Evolutionary conservation across 2,888 invertebrate genomes (phyloP), one percentile per base, ranked within the genome.

Genomic region (Lutraria lutraria): DNA sequence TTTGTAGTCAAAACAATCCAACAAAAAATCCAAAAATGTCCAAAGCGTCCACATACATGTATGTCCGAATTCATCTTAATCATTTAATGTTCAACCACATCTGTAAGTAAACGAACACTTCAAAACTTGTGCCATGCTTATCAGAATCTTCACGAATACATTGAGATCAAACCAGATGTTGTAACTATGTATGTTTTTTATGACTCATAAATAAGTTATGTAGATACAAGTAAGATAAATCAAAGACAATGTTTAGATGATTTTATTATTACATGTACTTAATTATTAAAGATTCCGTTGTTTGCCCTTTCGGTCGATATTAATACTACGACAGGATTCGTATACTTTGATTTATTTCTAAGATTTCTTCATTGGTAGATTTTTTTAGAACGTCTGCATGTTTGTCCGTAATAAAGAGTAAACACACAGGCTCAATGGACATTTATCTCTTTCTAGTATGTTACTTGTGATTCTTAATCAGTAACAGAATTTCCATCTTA

Each of bases 261-360:
- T 68, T 68, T 68, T 68, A 25, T 68, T 68, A 68, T 25, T 25
- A 68, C n/a, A 25, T n/a, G n/a, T 68, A 68, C 63, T 68, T n/a
- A 68, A 12, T 0, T 3, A 25, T 68, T 10, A 25, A 68, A 68
- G n/a, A n/a, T n/a, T 68, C 2, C 25, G n/a, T 68, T 25, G 2
- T 25, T 25, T 68, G 25, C n/a, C 25, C 25, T 25, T 68, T 25
- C 63, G 63, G 63, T 68, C 13, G 63, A 68, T 68, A 25, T 68
- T 68, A 68, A 68, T 68, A 25, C 25, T 43, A 43, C 43, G 43
- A 43, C 43, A 43, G 43, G 43, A 43, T n/a, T n/a, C n/a, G n/a
- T n/a, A n/a, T 8, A 43, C 8, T 43, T 43, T 43, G 8, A 43
- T 8, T 43, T 43, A 43, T 8, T 43, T 43, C 4, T 43, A 43